Evolutionary conservation across 2,888 invertebrate species (phyloP).

Genomic region (Drosophila mulleri): DNA sequence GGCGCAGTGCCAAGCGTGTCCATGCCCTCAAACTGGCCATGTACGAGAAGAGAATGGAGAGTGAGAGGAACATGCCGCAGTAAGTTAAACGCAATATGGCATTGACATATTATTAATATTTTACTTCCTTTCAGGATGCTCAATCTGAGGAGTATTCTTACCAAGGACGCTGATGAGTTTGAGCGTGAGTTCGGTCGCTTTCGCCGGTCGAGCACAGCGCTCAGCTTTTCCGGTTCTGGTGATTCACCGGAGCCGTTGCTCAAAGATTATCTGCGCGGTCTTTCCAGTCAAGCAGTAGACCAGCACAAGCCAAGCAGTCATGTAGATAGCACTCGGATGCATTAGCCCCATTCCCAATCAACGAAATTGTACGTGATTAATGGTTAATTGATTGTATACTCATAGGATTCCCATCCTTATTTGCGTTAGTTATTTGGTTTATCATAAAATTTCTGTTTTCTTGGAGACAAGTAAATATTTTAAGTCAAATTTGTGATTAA

Average conservation of each 20-base stretch:
- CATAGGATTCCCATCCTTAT: constrained; percentile 13
- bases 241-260: constrained; percentile 32
- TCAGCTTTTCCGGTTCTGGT: constrained; percentile 15
- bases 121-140: constrained; percentile 29
- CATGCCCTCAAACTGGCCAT: constrained; percentile 86
- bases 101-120: no score
- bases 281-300: constrained; percentile 26
- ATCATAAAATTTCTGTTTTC: constrained; percentile 31
- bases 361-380: constrained; percentile 62
- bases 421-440: constrained; percentile 19
- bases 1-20: constrained; percentile 88
- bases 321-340: constrained; percentile 39
- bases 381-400: constrained; percentile 1
- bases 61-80: constrained; percentile 23
- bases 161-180: constrained; percentile 50
- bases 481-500: neutral
- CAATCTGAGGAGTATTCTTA: constrained; percentile 51
- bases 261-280: constrained; percentile 37
- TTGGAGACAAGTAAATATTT: constrained; percentile 3
- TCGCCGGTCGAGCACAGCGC: constrained; percentile 16
- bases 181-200: constrained; percentile 66
- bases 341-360: constrained; percentile 20
- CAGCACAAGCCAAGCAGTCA: constrained; percentile 25
- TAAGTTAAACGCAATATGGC: constrained; percentile 20
- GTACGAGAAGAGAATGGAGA: constrained; percentile 48